phyloP scores from a whole-genome alignment of 2,888 invertebrate genomes.

The Clusia tigrina region DNA sequence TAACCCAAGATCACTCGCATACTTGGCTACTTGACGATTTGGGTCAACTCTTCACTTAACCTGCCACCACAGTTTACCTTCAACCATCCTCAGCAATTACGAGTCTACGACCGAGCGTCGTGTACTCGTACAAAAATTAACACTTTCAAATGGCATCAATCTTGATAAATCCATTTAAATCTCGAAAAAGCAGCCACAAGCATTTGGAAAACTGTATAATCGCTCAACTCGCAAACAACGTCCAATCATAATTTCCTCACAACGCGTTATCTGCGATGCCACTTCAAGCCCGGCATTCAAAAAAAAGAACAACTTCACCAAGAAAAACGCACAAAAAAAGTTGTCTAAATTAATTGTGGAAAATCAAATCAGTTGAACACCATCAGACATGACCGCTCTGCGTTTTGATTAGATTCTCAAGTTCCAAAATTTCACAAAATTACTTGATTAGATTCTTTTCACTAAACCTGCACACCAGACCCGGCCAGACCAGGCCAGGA shows the following conservation, averaged over 20 bases:
- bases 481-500: too few relatives aligned
- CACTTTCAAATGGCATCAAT: not conserved
- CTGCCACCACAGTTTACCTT: too few relatives aligned
- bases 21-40: too few relatives aligned
- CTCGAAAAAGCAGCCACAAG: not conserved
- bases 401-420: slow-evolving; percentile 4
- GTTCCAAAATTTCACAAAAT: not conserved
- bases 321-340: not conserved
- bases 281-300: not conserved
- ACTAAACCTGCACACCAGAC: too few relatives aligned
- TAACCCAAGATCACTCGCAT: too few relatives aligned
- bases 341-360: slow-evolving; percentile 9
- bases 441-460: slow-evolving; percentile 9
- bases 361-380: slow-evolving; percentile 4
- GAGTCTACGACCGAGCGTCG: too few relatives aligned
- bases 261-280: not conserved
- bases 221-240: not conserved
- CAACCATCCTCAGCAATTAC: too few relatives aligned
- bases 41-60: too few relatives aligned
- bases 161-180: not conserved
- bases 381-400: slow-evolving; percentile 1
- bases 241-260: not conserved
- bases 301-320: not conserved
- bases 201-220: not conserved
- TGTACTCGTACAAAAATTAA: too few relatives aligned